phyloP scores from a whole-genome alignment of 2,113 vertebrate genomes.

The Malaclemys terrapin region DNA sequence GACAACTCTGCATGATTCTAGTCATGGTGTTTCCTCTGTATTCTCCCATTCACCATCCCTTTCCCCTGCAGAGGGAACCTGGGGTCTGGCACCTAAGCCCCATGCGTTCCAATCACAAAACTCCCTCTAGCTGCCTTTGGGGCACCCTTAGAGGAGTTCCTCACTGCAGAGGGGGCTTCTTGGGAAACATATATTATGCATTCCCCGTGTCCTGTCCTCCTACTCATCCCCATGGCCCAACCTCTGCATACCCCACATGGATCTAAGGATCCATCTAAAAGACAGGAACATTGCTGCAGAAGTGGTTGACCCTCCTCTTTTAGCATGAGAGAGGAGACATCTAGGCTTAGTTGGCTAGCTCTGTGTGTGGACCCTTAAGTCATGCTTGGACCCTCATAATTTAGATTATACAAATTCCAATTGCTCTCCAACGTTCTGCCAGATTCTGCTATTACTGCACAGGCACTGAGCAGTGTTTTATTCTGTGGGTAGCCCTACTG shows the following conservation, averaged over 20 bases:
- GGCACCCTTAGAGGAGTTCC: neutral
- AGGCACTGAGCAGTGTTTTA: neutral
- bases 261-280: neutral
- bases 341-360: conserved; percentile 28
- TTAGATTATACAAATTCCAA: neutral
- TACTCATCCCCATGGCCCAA: neutral
- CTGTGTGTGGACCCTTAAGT: conserved; percentile 23
- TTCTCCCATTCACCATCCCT: neutral
- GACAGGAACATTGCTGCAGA: neutral
- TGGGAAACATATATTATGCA: neutral
- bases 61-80: neutral
- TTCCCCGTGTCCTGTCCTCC: fast-evolving
- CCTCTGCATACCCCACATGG: neutral
- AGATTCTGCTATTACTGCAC: neutral
- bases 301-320: fast-evolving
- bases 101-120: neutral
- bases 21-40: neutral
- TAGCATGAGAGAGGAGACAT: neutral
- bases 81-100: neutral
- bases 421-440: neutral
- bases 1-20: neutral
- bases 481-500: neutral
- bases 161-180: neutral
- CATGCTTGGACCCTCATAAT: neutral
- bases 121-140: neutral